These are phyloP conservation scores for Temnothorax rugatulus DNA, from an alignment of 2,888 invertebrate genomes.

Conservation along the genomic window DNA sequence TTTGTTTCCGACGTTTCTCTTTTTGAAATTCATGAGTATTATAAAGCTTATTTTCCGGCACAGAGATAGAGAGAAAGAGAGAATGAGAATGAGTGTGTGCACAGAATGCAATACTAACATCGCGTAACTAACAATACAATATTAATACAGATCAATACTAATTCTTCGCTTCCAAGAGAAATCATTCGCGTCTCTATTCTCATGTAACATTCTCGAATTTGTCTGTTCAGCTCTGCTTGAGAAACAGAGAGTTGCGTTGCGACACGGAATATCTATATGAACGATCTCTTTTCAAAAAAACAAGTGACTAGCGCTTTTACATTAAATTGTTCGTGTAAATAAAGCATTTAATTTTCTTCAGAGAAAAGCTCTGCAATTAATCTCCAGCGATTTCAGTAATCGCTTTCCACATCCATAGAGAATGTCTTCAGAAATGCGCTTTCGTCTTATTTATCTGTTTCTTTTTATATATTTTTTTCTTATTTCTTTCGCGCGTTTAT, in stretches of 20 bases:
- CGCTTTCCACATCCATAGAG: not conserved
- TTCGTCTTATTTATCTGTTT: not conserved
- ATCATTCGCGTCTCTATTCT: conserved; percentile 9
- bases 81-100: not conserved
- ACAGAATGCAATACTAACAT: conserved; percentile 30
- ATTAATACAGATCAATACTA: conserved; percentile 13
- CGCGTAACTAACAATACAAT: conserved; percentile 15
- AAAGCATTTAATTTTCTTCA: conserved; percentile 1
- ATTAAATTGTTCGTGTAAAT: conserved; percentile 5
- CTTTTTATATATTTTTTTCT: not conserved
- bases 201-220: conserved; percentile 8
- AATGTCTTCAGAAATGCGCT: not conserved
- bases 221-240: not conserved
- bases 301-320: not conserved
- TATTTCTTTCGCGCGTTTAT: not conserved
- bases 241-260: not conserved
- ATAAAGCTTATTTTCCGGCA: conserved; percentile 30
- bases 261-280: not conserved
- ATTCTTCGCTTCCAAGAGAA: conserved; percentile 25
- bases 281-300: not conserved
- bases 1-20: not conserved
- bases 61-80: not conserved
- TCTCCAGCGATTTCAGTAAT: not conserved
- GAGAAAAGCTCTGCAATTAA: not conserved
- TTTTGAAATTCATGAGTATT: not conserved